These are phyloP conservation scores for Phalacrocorax aristotelis DNA, from an alignment of 2,113 vertebrate species.

Conservation along the genomic window DNA sequence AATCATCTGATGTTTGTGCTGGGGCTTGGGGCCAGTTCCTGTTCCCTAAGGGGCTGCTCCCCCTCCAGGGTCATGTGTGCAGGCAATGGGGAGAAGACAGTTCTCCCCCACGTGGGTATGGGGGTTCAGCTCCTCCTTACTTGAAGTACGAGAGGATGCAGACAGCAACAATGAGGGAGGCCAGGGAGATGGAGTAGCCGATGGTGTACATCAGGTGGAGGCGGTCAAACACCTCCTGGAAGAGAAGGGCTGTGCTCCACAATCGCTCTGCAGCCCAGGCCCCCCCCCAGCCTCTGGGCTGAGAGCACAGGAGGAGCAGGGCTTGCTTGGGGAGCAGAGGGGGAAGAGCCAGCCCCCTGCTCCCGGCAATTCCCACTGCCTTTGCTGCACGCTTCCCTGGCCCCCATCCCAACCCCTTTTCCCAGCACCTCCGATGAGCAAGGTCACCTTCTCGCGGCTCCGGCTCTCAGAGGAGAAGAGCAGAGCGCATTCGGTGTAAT, in stretches of 20 bases:
- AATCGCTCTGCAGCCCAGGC: not conserved
- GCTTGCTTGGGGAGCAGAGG: not conserved
- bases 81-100: not conserved
- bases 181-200: constrained; percentile 88
- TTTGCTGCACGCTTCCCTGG: not conserved
- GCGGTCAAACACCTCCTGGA: constrained; percentile 87
- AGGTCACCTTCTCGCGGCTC: constrained; percentile 78
- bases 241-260: not conserved
- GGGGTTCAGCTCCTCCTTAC: constrained; percentile 68
- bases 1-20: not conserved
- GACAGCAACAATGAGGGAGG: constrained; percentile 81
- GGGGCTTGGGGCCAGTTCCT: not conserved
- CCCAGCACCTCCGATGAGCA: not conserved
- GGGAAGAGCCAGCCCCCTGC: not conserved
- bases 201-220: constrained; percentile 89
- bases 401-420: not conserved
- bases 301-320: not conserved
- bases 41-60: not conserved
- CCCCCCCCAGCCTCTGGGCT: not conserved
- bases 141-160: constrained; percentile 90
- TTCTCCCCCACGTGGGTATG: rapidly evolving
- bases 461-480: constrained; percentile 78
- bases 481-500: constrained; percentile 86
- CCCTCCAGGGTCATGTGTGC: rapidly evolving
- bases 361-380: not conserved